Conservation (phyloP, 2,888 invertebrate genomes). For the Meiosimyza platycephala region DNA sequence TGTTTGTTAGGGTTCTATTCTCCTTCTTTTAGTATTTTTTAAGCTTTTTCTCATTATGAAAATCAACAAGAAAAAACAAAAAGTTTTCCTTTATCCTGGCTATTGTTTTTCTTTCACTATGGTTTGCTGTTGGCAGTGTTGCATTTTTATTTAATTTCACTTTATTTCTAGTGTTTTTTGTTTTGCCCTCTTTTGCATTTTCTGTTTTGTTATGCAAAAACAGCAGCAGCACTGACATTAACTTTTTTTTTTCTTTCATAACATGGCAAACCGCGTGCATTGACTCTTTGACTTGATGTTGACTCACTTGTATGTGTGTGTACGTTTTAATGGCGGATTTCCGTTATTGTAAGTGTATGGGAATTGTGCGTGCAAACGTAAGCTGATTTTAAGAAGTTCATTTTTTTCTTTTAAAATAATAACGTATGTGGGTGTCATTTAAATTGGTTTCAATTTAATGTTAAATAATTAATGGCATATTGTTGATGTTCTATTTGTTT, state of each 20-base stretch:
- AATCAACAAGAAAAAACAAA: constrained; percentile 13
- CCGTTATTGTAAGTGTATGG: constrained; percentile 50
- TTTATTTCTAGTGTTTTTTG: too few relatives aligned
- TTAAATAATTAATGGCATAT: too few relatives aligned
- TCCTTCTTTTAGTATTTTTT: not conserved
- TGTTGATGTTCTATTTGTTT: too few relatives aligned
- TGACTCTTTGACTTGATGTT: constrained; percentile 7
- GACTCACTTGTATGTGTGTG: not conserved
- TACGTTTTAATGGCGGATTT: constrained; percentile 50
- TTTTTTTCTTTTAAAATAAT: too few relatives aligned
- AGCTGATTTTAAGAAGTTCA: too few relatives aligned
- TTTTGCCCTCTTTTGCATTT: not conserved
- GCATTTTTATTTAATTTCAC: not conserved
- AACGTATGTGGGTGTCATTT: too few relatives aligned
- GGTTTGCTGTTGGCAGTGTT: constrained; percentile 24
- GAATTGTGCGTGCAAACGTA: constrained; percentile 37
- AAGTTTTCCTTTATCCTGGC: constrained; percentile 30
- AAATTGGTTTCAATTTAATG: too few relatives aligned
- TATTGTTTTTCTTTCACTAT: constrained; percentile 31
- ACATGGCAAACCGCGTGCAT: constrained; percentile 13
- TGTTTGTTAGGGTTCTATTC: constrained; percentile 4
- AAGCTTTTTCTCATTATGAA: not conserved
- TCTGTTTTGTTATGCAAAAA: not conserved
- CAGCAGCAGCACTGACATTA: constrained; percentile 4
- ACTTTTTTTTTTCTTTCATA: not conserved